These are phyloP conservation scores for Pipistrellus pipistrellus DNA, from an alignment of 2,797 vertebrate genomes.

Conservation along the genomic window DNA sequence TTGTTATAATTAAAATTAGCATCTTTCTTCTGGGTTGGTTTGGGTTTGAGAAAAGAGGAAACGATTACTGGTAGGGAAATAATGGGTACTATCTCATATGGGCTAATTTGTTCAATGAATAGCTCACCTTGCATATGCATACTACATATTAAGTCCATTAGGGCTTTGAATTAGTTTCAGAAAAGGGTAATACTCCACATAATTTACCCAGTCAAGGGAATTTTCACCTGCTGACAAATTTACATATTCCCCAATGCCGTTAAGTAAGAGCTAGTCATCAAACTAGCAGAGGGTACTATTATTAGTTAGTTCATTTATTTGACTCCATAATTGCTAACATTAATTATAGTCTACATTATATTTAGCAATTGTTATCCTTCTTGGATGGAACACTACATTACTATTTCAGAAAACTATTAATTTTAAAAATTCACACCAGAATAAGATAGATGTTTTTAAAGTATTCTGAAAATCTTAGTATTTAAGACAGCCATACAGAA, in stretches of 20 bases:
- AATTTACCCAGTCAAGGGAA: slow-evolving; percentile 89
- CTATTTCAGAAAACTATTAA: slow-evolving; percentile 58
- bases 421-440: slow-evolving; percentile 61
- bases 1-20: slow-evolving; percentile 85
- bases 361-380: slow-evolving; percentile 84
- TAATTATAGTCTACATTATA: slow-evolving; percentile 84
- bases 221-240: slow-evolving; percentile 90
- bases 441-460: background rate
- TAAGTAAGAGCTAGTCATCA: slow-evolving; percentile 85
- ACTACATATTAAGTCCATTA: slow-evolving; percentile 86
- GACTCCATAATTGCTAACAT: slow-evolving; percentile 80
- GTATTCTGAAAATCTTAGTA: slow-evolving; percentile 54
- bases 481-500: slow-evolving; percentile 64
- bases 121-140: slow-evolving; percentile 84
- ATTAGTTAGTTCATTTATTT: slow-evolving; percentile 85
- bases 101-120: slow-evolving; percentile 86
- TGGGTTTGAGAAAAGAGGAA: slow-evolving; percentile 85
- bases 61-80: slow-evolving; percentile 86
- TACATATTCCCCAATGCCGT: slow-evolving; percentile 88
- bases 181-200: slow-evolving; percentile 86
- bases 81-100: slow-evolving; percentile 85
- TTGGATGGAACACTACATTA: slow-evolving; percentile 65
- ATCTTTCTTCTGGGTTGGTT: slow-evolving; percentile 83
- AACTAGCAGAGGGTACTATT: slow-evolving; percentile 82
- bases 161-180: slow-evolving; percentile 84